These are phyloP conservation scores for Ectropis crepuscularia DNA, from an alignment of 2,888 invertebrate species.

Conservation along the genomic window DNA sequence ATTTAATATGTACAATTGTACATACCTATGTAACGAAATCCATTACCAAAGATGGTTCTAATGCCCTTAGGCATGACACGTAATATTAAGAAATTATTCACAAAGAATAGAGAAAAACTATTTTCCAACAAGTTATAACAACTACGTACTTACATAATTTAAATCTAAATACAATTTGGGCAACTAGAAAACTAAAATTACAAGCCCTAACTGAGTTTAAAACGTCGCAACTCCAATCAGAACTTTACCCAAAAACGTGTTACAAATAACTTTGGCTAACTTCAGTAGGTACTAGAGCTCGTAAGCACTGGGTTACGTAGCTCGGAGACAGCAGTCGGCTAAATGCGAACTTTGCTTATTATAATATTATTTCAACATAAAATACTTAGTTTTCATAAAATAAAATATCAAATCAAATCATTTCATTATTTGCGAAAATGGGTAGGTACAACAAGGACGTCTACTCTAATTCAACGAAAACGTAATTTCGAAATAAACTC, in stretches of 20 bases:
- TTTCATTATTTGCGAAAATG: too few relatives aligned
- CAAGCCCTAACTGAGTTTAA: constrained; percentile 34
- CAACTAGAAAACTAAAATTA: constrained; percentile 38
- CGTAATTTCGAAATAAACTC: too few relatives aligned
- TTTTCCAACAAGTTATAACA: constrained; percentile 16
- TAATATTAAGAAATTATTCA: neutral
- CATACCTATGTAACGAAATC: too few relatives aligned
- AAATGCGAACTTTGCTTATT: neutral
- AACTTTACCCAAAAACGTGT: constrained; percentile 43
- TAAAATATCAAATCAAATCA: too few relatives aligned
- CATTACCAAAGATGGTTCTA: too few relatives aligned
- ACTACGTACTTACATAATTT: constrained; percentile 7
- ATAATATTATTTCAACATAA: too few relatives aligned
- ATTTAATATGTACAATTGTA: too few relatives aligned
- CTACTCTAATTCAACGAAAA: too few relatives aligned
- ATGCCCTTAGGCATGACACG: neutral
- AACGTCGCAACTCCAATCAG: constrained; percentile 42
- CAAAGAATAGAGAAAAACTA: constrained; percentile 4
- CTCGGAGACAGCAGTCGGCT: neutral
- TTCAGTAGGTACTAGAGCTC: constrained; percentile 37
- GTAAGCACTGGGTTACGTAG: constrained; percentile 14
- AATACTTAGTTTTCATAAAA: too few relatives aligned
- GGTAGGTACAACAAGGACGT: too few relatives aligned
- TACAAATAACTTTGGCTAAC: constrained; percentile 41
- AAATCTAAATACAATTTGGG: constrained; percentile 28